These are phyloP conservation scores for Bombycilla garrulus DNA, from an alignment of 2,113 vertebrate species.

Conservation along the genomic window DNA sequence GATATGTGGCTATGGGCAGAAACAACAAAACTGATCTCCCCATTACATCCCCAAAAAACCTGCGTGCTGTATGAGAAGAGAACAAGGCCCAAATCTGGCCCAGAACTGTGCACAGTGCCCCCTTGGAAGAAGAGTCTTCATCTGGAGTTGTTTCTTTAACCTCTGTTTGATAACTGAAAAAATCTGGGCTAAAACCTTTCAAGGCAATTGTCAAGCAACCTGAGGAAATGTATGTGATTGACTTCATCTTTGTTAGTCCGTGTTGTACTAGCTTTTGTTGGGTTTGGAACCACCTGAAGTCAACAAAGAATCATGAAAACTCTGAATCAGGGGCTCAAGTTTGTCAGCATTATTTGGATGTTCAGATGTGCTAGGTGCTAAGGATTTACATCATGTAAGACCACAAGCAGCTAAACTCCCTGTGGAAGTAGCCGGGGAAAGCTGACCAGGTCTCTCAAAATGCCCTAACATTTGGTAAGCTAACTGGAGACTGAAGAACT, in stretches of 20 bases:
- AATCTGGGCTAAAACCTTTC: neutral
- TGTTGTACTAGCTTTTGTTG: neutral
- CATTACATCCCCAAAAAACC: neutral
- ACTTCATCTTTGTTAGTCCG: neutral
- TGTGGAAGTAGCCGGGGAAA: neutral
- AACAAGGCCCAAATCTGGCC: neutral
- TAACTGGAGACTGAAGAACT: neutral
- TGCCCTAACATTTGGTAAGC: neutral
- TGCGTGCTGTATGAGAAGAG: neutral
- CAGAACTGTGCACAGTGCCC: fast-evolving
- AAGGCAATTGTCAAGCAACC: neutral
- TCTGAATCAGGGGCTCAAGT: neutral
- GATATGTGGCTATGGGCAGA: neutral
- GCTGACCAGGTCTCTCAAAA: neutral
- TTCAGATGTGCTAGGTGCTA: neutral
- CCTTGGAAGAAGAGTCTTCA: neutral
- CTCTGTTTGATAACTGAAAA: neutral
- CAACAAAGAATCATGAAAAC: neutral
- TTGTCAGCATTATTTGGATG: neutral
- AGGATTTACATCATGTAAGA: neutral
- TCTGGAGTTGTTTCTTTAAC: neutral
- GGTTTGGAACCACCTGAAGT: neutral
- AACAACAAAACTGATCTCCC: neutral
- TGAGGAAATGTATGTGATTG: neutral
- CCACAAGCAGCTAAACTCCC: neutral